phyloP scores from a whole-genome alignment of 2,888 invertebrate species.

The Choreutis nemorana region DNA sequence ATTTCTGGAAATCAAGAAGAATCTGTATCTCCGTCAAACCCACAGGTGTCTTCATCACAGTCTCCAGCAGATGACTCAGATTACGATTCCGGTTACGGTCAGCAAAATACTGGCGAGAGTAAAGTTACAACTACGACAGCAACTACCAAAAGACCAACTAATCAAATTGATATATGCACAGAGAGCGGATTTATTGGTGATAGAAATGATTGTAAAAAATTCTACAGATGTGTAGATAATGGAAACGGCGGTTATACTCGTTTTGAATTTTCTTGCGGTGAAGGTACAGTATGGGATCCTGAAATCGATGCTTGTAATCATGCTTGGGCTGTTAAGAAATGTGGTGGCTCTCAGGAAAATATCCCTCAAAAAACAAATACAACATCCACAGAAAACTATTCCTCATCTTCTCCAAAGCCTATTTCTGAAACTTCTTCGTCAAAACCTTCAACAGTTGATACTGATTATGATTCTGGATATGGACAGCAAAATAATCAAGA shows the following conservation, averaged over 20 bases:
- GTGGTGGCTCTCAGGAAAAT: slow-evolving; percentile 10
- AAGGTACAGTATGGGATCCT: slow-evolving; percentile 68
- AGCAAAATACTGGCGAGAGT: slow-evolving; percentile 5
- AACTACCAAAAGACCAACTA: not conserved
- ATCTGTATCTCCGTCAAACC: too few species aligned
- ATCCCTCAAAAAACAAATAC: too few species aligned
- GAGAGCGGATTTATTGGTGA: slow-evolving; percentile 45
- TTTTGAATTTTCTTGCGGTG: slow-evolving; percentile 61
- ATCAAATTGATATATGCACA: slow-evolving; percentile 7
- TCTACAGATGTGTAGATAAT: slow-evolving; percentile 61
- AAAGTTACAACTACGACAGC: slow-evolving; percentile 1
- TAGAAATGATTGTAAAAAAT: slow-evolving; percentile 63
- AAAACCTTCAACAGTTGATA: slow-evolving; percentile 9
- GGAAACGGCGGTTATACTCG: slow-evolving; percentile 41
- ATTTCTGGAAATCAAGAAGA: slow-evolving; percentile 14
- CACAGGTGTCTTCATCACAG: too few species aligned
- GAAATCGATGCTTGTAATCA: slow-evolving; percentile 66
- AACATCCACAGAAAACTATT: not conserved
- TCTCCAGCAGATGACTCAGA: slow-evolving; percentile 2
- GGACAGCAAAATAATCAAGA: slow-evolving; percentile 9
- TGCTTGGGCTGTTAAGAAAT: slow-evolving; percentile 46
- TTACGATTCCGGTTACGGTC: slow-evolving; percentile 3
- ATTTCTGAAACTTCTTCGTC: slow-evolving; percentile 13
- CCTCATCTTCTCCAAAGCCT: not conserved
- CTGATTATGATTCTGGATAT: slow-evolving; percentile 22